phyloP scores from a whole-genome alignment of 1,140 invertebrate species.

The Apis dorsata region DNA sequence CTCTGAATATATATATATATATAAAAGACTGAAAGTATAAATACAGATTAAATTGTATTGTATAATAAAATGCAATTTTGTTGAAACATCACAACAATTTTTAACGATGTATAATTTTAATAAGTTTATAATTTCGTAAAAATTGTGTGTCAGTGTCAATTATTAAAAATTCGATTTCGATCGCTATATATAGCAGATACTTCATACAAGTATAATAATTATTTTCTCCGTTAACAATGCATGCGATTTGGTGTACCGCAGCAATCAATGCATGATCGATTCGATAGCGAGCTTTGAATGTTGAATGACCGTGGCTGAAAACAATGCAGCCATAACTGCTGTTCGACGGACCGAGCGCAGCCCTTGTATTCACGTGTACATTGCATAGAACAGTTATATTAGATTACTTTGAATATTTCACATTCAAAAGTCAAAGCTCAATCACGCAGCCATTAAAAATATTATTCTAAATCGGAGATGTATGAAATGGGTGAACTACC shows the following conservation, averaged over 20 bases:
- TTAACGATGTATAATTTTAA: background rate
- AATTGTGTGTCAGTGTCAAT: background rate
- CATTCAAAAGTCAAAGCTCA: background rate
- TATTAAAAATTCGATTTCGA: background rate
- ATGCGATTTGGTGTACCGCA: background rate
- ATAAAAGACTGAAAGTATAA: too few species aligned
- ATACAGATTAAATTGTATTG: too few species aligned
- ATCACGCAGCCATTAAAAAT: background rate
- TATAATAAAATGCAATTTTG: too few species aligned
- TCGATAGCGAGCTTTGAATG: slow-evolving; percentile 26
- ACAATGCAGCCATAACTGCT: slow-evolving; percentile 39
- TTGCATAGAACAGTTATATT: background rate
- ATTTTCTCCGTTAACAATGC: background rate
- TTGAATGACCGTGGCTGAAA: slow-evolving; percentile 31
- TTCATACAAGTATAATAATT: background rate
- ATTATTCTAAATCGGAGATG: background rate
- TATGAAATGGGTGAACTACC: background rate
- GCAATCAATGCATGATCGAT: slow-evolving; percentile 20
- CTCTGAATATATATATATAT: too few species aligned
- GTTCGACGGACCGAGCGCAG: slow-evolving; percentile 1
- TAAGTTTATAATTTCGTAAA: background rate
- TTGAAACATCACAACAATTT: too few species aligned
- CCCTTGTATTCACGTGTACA: background rate
- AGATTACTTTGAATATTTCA: background rate
- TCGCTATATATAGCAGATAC: background rate